Evolutionary conservation across 2,797 vertebrate species (phyloP), one percentile per base, ranked within the genome.

Genomic region (Enteromius anoplus): DNA sequence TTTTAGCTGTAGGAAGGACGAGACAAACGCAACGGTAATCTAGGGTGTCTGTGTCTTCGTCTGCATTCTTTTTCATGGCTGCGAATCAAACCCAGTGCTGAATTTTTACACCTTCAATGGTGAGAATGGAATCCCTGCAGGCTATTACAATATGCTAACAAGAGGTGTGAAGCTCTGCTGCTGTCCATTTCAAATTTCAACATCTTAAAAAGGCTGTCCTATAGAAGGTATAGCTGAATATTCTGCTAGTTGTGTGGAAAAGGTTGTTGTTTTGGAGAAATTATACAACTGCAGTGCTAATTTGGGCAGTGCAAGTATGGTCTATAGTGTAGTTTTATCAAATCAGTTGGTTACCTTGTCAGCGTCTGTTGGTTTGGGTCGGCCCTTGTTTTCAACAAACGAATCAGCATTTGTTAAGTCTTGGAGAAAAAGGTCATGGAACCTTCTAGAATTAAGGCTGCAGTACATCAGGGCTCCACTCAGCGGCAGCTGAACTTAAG

Each of bases 101-200:
- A 75, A 60, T 73, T 82, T 82, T 82, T 47, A 80, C 83, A 83
- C 80, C 73, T 78, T 83, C 66, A 60, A 11, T 29, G 40, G 85
- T 85, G 87, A 73, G 60, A 88, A 88, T 88, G 80, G 77, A 85
- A 86, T 86, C 72, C 62, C 77, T 78, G 68, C n/a, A 65, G 49
- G 49, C 80, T 78, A 78, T 76, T 75, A 77, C 80, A 85, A 84
- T 86, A 86, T 85, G 83, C 77, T 83, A 78, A 86, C 71, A 66
- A 73, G 58, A 60, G 70, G 62, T 81, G 84, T 80, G 82, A 85
- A 68, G 49, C 47, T 80, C 76, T n/a, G 15, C n/a, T 19, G 65
- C 62, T 68, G 40, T 82, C 75, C 70, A 53, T 47, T 60, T 73
- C 60, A 51, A 70, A 65, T 55, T 58, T 83, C 29, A 32, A 62